Evolutionary conservation across 1,140 invertebrate species (phyloP).

Genomic region (Drosophila biarmipes): DNA sequence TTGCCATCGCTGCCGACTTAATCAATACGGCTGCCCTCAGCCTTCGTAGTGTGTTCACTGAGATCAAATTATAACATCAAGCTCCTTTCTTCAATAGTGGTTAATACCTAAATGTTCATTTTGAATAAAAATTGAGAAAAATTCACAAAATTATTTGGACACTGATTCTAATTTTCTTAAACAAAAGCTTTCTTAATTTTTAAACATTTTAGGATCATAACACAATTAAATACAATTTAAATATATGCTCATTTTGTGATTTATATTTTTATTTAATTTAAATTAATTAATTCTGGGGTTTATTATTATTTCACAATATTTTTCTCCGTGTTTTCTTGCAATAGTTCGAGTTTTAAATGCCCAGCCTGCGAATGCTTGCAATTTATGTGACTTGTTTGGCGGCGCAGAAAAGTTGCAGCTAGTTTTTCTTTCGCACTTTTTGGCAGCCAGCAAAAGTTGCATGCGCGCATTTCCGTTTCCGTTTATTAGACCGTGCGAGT

Average conservation of each 20-base stretch:
- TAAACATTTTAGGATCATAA: no score
- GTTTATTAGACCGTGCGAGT: conserved; percentile 65
- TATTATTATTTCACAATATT: no score
- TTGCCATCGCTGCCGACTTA: conserved; percentile 56
- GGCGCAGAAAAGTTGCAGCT: conserved; percentile 40
- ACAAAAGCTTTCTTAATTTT: no score
- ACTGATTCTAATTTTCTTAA: no score
- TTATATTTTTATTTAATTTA: no score
- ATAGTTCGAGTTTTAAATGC: conserved; percentile 42
- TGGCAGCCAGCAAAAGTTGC: conserved; percentile 62
- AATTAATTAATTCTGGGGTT: no score
- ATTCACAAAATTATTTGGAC: no score
- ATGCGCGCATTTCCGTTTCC: conserved; percentile 75
- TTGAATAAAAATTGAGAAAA: no score
- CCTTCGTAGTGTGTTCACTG: conserved; percentile 3
- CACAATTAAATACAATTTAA: no score
- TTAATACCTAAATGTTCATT: no score
- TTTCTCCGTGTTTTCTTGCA: conserved; percentile 5
- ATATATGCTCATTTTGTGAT: no score
- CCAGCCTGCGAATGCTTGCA: conserved; percentile 36
- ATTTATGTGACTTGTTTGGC: conserved; percentile 65
- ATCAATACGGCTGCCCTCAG: conserved; percentile 56
- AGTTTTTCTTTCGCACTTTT: conserved; percentile 31
- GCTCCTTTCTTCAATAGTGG: neutral
- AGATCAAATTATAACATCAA: neutral